Evolutionary conservation across 2,888 invertebrate genomes (phyloP).

Genomic region (Drosophila lacicola): DNA sequence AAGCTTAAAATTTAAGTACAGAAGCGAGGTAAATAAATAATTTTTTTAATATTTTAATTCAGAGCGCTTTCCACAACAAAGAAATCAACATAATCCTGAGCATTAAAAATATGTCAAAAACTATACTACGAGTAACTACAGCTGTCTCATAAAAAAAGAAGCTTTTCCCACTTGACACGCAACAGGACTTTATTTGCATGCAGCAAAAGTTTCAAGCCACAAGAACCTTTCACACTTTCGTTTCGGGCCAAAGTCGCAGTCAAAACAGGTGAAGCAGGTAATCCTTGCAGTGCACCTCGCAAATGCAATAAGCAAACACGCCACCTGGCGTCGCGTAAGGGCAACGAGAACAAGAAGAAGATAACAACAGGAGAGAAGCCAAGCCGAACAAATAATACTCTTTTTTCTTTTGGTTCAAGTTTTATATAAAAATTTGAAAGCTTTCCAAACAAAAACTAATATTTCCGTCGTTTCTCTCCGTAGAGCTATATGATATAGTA

Average conservation of each 20-base stretch:
- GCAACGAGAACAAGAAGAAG: neutral
- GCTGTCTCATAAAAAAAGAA: neutral
- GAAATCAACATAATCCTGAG: neutral
- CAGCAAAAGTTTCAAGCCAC: conserved; percentile 27
- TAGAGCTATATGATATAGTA: too few relatives aligned
- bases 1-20: too few relatives aligned
- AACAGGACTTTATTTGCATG: conserved; percentile 19
- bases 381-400: too few relatives aligned
- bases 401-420: too few relatives aligned
- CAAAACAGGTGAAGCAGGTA: conserved; percentile 18
- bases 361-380: neutral
- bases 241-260: conserved; percentile 18
- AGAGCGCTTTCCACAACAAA: neutral
- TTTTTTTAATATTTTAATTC: too few relatives aligned
- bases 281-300: conserved; percentile 51
- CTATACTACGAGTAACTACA: neutral
- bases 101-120: neutral
- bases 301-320: conserved; percentile 51
- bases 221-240: conserved; percentile 22
- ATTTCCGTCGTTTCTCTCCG: too few relatives aligned
- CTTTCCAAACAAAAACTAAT: too few relatives aligned
- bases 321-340: conserved; percentile 42
- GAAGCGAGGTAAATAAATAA: too few relatives aligned
- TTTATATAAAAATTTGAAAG: too few relatives aligned
- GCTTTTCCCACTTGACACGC: conserved; percentile 11